Conservation (phyloP, 2,888 invertebrate species). For the Mayetiola destructor region DNA sequence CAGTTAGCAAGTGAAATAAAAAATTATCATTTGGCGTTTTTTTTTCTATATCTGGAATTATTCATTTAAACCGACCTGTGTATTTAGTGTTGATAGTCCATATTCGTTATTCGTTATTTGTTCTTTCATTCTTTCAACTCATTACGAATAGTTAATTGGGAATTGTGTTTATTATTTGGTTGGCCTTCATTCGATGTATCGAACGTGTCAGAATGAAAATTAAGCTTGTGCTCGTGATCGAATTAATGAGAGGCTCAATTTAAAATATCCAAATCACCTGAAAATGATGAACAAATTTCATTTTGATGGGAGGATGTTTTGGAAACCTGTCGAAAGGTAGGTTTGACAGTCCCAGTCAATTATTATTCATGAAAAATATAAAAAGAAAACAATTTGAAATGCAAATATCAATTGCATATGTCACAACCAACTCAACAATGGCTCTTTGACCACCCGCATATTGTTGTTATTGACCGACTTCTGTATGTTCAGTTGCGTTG, state of each 20-base stretch:
- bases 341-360: too few relatives aligned
- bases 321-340: too few relatives aligned
- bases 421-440: too few relatives aligned
- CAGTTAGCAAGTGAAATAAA: too few relatives aligned
- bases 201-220: constrained; percentile 1
- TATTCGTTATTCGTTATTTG: too few relatives aligned
- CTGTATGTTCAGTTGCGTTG: constrained; percentile 5
- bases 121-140: neutral
- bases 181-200: neutral
- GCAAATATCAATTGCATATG: neutral
- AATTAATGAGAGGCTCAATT: neutral
- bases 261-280: neutral
- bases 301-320: neutral
- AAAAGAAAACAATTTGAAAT: neutral
- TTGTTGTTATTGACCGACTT: constrained; percentile 11
- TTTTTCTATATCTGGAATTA: too few relatives aligned
- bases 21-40: too few relatives aligned
- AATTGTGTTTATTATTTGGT: neutral
- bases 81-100: too few relatives aligned
- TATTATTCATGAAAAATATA: too few relatives aligned
- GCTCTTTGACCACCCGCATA: constrained; percentile 14
- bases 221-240: neutral
- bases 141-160: constrained; percentile 3
- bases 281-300: constrained; percentile 7
- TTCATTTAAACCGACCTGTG: too few relatives aligned